Evolutionary conservation across 2,888 invertebrate species (phyloP), one percentile per base, ranked within the genome.

Genomic region (Macrosiphum euphorbiae): DNA sequence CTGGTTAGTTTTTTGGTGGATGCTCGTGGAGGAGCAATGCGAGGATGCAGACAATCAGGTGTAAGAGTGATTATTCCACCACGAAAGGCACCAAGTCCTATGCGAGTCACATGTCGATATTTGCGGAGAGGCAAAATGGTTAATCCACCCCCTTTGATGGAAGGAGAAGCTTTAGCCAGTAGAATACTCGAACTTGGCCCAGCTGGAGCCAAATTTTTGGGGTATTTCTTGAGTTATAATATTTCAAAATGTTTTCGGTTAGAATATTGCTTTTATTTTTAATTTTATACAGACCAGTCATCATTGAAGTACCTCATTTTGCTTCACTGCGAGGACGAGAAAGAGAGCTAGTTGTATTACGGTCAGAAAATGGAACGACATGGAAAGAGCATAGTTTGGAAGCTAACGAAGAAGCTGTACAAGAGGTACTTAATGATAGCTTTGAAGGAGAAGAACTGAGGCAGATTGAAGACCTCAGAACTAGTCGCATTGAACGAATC

Each of bases 1-100:
- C 97, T 99, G 96, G 99, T 99, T 95, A 99, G 99, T 95, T 99
- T 99, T 96, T 97, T 99, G 97, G 99, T 99, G 95, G 99, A 99
- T 96, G 99, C 99, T 0, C 97, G 99, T 35, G 99, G 99, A 44
- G 99, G 99, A 16, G 99, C 99, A 44, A 99, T 99, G 99, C 97
- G 99, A 95, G 99, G 99, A 41, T 99, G 99, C 96, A 97, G 99
- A 13, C 99, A 99, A 95, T 99, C 99, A 55, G 99, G 99, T 1
- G 98, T 99, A 20, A 97, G 99, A 85, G 98, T 99, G 95, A 98
- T 99, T 95, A 98, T 99, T 86, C 99, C 99, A 41, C 99, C 99
- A 0, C 97, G 98, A 95, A 98, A 99, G 95, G 99, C 99, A 94
- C 97, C 98, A 0, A 98, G 98, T 96, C 99, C 99, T 26, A 99